phyloP scores from a whole-genome alignment of 53 echinoderm and acorn worm species.

The Holothuria scabra region DNA sequence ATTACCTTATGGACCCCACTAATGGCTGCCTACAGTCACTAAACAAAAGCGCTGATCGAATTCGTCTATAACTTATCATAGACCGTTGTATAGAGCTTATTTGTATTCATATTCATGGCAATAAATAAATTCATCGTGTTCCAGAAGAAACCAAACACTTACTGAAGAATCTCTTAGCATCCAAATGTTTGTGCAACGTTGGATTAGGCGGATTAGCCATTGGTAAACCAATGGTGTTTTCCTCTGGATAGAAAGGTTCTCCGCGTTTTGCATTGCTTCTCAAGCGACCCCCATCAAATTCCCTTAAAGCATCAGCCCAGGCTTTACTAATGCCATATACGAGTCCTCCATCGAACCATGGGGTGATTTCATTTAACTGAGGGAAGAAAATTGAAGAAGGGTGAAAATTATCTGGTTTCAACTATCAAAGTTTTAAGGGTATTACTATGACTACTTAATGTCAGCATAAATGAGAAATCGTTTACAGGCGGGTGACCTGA shows the following conservation, averaged over 20 bases:
- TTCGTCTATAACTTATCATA: no score
- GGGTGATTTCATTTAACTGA: slow-evolving; percentile 95
- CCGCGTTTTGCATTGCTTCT: slow-evolving; percentile 54
- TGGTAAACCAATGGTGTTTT: slow-evolving; percentile 81
- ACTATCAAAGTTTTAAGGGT: not conserved
- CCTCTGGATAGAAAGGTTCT: slow-evolving; percentile 68
- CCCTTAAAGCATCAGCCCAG: slow-evolving; percentile 87
- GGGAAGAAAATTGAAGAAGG: not conserved
- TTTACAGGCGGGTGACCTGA: no score
- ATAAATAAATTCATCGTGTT: no score
- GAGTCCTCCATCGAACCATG: slow-evolving; percentile 95
- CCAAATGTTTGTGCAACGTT: slow-evolving; percentile 53
- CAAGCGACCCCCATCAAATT: slow-evolving; percentile 83
- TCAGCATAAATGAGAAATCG: no score
- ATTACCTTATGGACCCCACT: no score
- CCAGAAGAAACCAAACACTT: slow-evolving; percentile 45
- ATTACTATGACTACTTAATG: no score
- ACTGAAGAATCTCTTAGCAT: slow-evolving; percentile 87
- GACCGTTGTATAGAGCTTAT: no score
- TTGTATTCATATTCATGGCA: no score
- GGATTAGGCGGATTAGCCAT: slow-evolving; percentile 96
- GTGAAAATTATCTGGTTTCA: not conserved
- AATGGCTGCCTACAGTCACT: no score
- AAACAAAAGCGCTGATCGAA: no score
- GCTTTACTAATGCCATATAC: slow-evolving; percentile 92